A percentile compares a stretch with the other conserved stretches of the same genome.
Conservation (phyloP, 2,888 invertebrate genomes). For the Cylloceria caligata region DNA sequence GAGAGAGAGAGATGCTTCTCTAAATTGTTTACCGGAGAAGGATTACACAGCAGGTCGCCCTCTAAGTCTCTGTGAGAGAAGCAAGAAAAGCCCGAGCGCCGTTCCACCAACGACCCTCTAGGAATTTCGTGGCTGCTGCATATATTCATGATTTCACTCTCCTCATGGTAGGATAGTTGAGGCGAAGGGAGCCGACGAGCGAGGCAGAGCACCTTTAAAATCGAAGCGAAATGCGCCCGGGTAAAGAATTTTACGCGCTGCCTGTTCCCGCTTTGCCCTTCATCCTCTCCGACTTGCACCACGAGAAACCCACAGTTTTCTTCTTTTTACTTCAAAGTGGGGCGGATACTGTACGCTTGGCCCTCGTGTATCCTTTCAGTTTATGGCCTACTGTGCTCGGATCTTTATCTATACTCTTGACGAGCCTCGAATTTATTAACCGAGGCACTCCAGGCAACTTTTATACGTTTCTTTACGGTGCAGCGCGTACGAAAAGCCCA, state of each 20-base stretch:
- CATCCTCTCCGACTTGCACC: slow-evolving; percentile 18
- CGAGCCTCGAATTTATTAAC: slow-evolving; percentile 30
- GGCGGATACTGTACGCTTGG: slow-evolving; percentile 21
- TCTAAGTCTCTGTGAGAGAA: slow-evolving; percentile 17
- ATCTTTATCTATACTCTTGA: slow-evolving; percentile 14
- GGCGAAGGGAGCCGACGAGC: slow-evolving; percentile 10
- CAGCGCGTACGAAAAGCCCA: not conserved
- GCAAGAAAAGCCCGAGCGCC: slow-evolving; percentile 28
- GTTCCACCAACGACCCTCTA: slow-evolving; percentile 31
- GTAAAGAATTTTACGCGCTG: slow-evolving; percentile 37
- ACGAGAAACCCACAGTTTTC: slow-evolving; percentile 24
- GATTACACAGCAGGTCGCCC: slow-evolving; percentile 25
- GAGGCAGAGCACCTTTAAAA: slow-evolving; percentile 29
- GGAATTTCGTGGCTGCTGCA: slow-evolving; percentile 35
- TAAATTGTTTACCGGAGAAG: slow-evolving; percentile 34
- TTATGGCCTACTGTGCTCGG: slow-evolving; percentile 27
- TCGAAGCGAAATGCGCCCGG: slow-evolving; percentile 33
- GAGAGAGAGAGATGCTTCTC: slow-evolving; percentile 21
- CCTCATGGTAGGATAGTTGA: slow-evolving; percentile 18
- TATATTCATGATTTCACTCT: slow-evolving; percentile 32
- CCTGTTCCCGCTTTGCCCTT: slow-evolving; percentile 32
- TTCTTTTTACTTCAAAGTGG: slow-evolving; percentile 8
- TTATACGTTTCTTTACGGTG: slow-evolving; percentile 20
- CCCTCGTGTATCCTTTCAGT: slow-evolving; percentile 20
- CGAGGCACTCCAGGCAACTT: slow-evolving; percentile 22